A percentile compares a stretch with the other conserved stretches of the same genome.
Evolutionary conservation across 2,797 vertebrate species (phyloP).

Genomic region (Saguinus oedipus): DNA sequence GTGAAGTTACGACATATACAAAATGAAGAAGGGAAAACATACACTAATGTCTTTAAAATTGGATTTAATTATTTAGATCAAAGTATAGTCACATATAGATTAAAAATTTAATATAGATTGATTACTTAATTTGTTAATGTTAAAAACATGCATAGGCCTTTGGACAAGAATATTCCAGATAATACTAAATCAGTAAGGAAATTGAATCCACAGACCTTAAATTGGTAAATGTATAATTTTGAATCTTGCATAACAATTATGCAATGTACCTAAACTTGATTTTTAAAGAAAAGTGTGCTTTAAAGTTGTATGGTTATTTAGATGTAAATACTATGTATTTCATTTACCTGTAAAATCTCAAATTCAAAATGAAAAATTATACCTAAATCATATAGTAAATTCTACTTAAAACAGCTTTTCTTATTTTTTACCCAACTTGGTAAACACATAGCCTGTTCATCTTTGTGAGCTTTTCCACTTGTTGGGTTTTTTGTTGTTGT

Average conservation of each 20-base stretch:
- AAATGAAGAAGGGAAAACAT: neutral
- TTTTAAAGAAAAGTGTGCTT: neutral
- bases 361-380: neutral
- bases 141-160: neutral
- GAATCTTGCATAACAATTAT: neutral
- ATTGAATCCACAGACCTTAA: neutral
- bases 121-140: neutral
- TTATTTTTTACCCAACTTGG: neutral
- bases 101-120: neutral
- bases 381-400: neutral
- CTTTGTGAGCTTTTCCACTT: neutral
- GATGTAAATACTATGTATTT: neutral
- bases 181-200: neutral
- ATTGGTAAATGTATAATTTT: neutral
- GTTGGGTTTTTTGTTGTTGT: neutral
- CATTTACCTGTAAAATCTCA: neutral
- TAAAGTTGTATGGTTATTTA: neutral
- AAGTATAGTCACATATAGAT: neutral
- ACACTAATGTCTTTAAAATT: neutral
- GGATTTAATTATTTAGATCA: neutral
- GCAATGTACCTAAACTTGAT: neutral
- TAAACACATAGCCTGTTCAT: neutral
- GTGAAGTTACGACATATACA: neutral
- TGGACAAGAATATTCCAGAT: neutral
- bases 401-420: neutral